Evolutionary conservation across 2,797 vertebrate species (phyloP).

Genomic region (Sebastes trivittatus): DNA sequence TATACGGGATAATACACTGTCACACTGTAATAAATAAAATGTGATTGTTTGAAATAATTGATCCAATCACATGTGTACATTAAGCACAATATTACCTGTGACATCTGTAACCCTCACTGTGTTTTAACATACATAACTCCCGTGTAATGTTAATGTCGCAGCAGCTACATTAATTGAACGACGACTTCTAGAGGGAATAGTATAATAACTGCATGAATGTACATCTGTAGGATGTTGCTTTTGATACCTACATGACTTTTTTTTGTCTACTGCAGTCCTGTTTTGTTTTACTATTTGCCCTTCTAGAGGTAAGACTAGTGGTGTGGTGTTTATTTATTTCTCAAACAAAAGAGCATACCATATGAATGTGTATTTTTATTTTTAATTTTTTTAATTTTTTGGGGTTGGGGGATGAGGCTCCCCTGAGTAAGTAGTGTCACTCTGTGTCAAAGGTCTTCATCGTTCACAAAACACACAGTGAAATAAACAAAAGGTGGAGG

Average conservation of each 20-base stretch:
- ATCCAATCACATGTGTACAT: constrained; percentile 56
- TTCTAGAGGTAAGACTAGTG: neutral
- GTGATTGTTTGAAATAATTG: constrained; percentile 42
- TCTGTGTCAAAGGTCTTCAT: constrained; percentile 41
- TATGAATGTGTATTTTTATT: constrained; percentile 46
- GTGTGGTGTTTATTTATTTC: constrained; percentile 26
- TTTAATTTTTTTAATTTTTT: neutral
- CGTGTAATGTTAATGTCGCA: constrained; percentile 34
- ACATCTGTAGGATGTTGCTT: constrained; percentile 44
- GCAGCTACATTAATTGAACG: constrained; percentile 41
- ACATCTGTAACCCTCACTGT: constrained; percentile 42
- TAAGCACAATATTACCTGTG: constrained; percentile 52
- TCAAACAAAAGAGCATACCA: constrained; percentile 22
- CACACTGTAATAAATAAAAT: constrained; percentile 18
- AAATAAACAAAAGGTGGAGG: constrained; percentile 28
- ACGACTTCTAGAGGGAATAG: constrained; percentile 20
- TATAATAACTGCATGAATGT: constrained; percentile 63
- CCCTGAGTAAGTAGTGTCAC: constrained; percentile 1
- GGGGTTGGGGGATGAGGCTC: neutral
- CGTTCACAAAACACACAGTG: constrained; percentile 22
- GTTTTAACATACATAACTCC: constrained; percentile 41
- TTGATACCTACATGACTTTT: constrained; percentile 41
- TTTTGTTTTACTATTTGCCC: constrained; percentile 35
- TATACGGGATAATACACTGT: constrained; percentile 13
- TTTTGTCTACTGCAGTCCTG: constrained; percentile 18